Evolutionary conservation across 2,113 vertebrate genomes (phyloP), one percentile per base, ranked within the genome.

Genomic region (Coptodon bakossiorum): DNA sequence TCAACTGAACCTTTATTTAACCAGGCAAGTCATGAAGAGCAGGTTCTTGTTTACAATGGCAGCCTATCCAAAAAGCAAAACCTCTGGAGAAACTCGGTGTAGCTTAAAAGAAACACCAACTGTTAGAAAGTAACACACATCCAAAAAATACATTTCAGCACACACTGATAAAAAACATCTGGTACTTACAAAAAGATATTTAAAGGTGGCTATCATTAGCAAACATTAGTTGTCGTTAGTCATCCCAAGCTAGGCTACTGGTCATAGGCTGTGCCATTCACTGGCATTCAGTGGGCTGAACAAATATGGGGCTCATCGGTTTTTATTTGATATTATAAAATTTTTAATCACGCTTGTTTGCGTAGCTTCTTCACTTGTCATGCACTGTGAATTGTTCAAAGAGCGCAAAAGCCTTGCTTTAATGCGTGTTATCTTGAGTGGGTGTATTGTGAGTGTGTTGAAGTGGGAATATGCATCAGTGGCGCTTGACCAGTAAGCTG

Each of bases 391-490:
- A 68, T 86, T 86, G 56, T 85, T 81, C 48, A 48, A 81, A 85
- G 82, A 87, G 84, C 40, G 36, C 82, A 83, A 81, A 61, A 85
- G 82, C 61, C 38, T 59, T 3, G 19, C 73, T 87, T 10, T 13
- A 29, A 86, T 83, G 45, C 9, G 2, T 13, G 45, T 71, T 85
- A 50, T 63, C 57, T 63, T 61, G 29, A 45, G 93, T 90, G 85
- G 91, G 93, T 36, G 90, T 88, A 16, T 53, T 88, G 85, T 89
- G 86, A 86, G 71, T 22, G 84, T 90, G 71, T 78, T 29, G 3
- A 71, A 82, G 81, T 76, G 86, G 86, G 85, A 90, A 61, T 81
- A 53, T 88, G 88, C 85, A 83, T 91, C 89, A 86, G 88, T 17
- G 66, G 53, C 50, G 3, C 85, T 84, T 87, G 66, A 91, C 86